Conservation (phyloP, 2,888 invertebrate genomes). For the Calameuta filiformis region DNA sequence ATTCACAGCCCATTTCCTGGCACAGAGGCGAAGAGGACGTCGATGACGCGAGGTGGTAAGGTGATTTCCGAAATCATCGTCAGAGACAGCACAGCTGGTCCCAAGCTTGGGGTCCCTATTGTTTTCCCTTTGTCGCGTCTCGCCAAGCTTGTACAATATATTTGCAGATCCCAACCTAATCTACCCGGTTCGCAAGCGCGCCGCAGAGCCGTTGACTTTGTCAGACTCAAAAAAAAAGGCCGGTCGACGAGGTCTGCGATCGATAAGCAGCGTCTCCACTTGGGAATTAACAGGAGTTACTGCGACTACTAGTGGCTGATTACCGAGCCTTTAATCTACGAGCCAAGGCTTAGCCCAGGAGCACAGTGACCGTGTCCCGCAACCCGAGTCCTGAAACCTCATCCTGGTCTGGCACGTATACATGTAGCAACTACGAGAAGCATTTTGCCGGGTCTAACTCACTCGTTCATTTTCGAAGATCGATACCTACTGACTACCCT, state of each 20-base stretch:
- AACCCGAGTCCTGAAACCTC: not conserved
- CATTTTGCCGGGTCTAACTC: not conserved
- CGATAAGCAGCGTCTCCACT: not conserved
- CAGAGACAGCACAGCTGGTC: not conserved
- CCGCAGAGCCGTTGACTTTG: not conserved
- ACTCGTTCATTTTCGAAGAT: not conserved
- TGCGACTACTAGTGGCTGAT: not conserved
- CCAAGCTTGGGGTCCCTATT: not conserved
- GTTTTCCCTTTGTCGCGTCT: not conserved
- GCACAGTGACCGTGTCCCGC: not conserved
- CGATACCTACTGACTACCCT: not conserved
- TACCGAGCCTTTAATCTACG: not conserved
- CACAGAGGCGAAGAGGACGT: not conserved
- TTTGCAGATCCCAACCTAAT: not conserved
- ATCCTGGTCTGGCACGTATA: not conserved
- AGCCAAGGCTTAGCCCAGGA: not conserved
- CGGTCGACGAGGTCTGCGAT: not conserved
- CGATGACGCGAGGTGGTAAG: not conserved
- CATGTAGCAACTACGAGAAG: not conserved
- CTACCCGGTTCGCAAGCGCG: not conserved
- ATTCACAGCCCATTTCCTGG: conserved; percentile 12
- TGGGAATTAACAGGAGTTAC: not conserved
- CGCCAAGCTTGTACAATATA: not conserved
- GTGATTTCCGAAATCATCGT: not conserved
- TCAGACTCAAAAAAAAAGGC: not conserved